Conservation (phyloP, 2,797 vertebrate species). For the Propithecus deckenii region DNA sequence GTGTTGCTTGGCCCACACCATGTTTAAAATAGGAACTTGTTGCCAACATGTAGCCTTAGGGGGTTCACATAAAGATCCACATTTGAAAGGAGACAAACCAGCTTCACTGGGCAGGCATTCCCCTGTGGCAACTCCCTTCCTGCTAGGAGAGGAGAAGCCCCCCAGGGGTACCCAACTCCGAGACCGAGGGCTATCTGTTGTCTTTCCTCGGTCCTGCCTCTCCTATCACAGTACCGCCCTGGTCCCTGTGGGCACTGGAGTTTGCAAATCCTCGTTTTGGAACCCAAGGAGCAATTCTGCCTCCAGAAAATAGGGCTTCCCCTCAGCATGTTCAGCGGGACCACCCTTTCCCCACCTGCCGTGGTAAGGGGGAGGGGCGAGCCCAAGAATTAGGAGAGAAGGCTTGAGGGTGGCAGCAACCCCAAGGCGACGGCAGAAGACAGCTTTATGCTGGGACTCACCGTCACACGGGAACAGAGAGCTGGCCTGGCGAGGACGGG, state of each 20-base stretch:
- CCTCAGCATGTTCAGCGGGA: not conserved
- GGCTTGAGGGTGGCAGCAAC: not conserved
- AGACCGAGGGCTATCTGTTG: not conserved
- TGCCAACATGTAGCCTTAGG: not conserved
- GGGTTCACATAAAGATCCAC: not conserved
- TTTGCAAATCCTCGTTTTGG: not conserved
- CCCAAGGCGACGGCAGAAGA: not conserved
- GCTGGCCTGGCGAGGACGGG: fast-evolving
- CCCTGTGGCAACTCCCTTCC: not conserved
- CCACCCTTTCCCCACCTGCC: not conserved
- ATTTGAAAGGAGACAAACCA: not conserved
- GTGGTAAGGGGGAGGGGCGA: not conserved
- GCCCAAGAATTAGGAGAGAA: not conserved
- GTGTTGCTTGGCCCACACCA: not conserved
- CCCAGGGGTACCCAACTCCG: not conserved
- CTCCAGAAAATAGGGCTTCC: not conserved
- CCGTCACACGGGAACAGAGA: too few relatives aligned
- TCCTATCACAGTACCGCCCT: not conserved
- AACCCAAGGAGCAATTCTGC: not conserved
- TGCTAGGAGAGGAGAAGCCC: not conserved
- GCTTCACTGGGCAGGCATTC: not conserved
- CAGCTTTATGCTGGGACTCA: not conserved
- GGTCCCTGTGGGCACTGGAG: not conserved
- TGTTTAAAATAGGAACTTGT: not conserved
- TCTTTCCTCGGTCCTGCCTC: not conserved